Conservation (phyloP, 2,113 vertebrate genomes). For the Poeciliopsis retropinna region DNA sequence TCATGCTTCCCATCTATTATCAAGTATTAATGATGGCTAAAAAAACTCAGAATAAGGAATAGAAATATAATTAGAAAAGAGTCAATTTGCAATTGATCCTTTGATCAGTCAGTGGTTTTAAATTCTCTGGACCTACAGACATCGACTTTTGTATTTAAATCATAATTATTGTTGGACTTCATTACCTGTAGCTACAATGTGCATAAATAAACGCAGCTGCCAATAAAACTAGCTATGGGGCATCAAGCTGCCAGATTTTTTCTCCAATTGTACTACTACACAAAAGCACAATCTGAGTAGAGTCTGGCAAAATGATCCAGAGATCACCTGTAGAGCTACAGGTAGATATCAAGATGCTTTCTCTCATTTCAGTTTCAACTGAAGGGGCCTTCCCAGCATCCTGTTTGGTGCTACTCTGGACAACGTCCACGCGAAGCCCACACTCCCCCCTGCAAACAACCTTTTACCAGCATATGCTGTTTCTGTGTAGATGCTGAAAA, state of each 20-base stretch:
- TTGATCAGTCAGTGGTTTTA: constrained; percentile 4
- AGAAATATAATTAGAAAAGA: constrained; percentile 34
- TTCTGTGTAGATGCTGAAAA: background rate
- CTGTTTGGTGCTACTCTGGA: constrained; percentile 12
- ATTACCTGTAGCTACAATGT: background rate
- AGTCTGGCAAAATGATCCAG: constrained; percentile 4
- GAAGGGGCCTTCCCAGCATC: background rate
- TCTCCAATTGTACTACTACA: background rate
- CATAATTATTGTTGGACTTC: background rate
- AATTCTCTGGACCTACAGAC: too few relatives aligned
- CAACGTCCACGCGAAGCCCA: too few relatives aligned
- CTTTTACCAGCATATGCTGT: background rate
- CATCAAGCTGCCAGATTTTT: background rate
- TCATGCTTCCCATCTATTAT: constrained; percentile 9
- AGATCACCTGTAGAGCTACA: constrained; percentile 18
- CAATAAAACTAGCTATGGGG: background rate
- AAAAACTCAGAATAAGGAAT: constrained; percentile 28
- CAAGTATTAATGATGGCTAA: constrained; percentile 21
- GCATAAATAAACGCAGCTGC: background rate
- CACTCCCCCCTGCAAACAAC: background rate
- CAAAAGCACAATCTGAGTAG: background rate
- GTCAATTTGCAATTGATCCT: constrained; percentile 60
- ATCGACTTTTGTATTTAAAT: background rate
- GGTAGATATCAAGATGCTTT: background rate
- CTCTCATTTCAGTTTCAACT: background rate